A percentile compares a stretch with the other conserved stretches of the same genome.
Conservation (phyloP, 2,797 vertebrate genomes). For the Coreius guichenoti region DNA sequence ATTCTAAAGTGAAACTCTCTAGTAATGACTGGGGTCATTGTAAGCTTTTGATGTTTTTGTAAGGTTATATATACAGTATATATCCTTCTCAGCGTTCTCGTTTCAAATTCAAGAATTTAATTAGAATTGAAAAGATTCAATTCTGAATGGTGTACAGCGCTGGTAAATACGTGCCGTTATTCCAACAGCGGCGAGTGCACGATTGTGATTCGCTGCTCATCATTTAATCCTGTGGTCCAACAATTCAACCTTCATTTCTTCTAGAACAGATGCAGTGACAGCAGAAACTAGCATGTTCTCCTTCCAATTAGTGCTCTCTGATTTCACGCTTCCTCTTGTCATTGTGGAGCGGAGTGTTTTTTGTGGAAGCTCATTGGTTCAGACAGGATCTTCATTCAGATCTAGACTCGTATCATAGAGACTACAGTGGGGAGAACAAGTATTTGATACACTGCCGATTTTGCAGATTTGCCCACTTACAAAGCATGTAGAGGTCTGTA, state of each 20-base stretch:
- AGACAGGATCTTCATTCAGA: constrained; percentile 4
- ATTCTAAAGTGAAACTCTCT: not conserved
- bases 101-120: not conserved
- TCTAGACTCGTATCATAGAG: not conserved
- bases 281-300: not conserved
- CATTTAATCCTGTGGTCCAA: not conserved
- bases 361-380: not conserved
- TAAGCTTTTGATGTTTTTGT: not conserved
- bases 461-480: no score
- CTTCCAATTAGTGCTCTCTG: not conserved
- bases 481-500: no score
- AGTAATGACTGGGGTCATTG: not conserved
- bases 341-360: not conserved
- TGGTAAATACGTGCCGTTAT: not conserved
- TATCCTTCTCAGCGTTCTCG: not conserved
- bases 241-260: not conserved
- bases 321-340: not conserved
- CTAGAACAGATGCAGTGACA: not conserved
- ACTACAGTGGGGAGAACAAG: no score
- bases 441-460: no score
- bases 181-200: not conserved
- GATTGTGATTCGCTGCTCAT: not conserved
- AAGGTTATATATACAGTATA: not conserved
- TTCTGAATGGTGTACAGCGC: not conserved
- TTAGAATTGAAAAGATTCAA: not conserved